Evolutionary conservation across 2,797 vertebrate species (phyloP).

Genomic region (Propithecus deckenii): DNA sequence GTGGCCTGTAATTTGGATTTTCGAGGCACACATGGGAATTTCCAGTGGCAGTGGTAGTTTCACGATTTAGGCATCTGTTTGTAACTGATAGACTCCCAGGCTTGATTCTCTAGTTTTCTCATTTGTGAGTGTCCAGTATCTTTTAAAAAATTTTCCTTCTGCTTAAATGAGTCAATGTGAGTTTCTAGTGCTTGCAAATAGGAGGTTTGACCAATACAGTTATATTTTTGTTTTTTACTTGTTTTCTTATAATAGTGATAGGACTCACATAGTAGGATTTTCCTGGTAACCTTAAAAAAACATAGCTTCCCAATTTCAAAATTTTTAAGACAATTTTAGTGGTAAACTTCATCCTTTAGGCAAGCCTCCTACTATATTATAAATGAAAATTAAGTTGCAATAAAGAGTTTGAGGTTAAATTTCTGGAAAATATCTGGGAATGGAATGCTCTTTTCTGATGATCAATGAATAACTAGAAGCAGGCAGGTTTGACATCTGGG

Average conservation of each 20-base stretch:
- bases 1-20: not conserved
- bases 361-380: not conserved
- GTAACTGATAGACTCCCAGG: not conserved
- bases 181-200: not conserved
- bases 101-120: not conserved
- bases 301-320: not conserved
- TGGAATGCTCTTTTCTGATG: not conserved
- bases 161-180: not conserved
- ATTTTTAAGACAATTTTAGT: slow-evolving; percentile 9
- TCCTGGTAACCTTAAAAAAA: not conserved
- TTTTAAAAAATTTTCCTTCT: not conserved
- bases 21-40: not conserved
- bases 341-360: not conserved
- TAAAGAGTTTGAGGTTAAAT: not conserved
- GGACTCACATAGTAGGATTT: not conserved
- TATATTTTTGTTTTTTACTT: not conserved
- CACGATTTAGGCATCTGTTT: not conserved
- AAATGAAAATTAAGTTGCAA: not conserved
- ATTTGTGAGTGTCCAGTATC: not conserved
- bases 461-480: not conserved
- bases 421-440: not conserved
- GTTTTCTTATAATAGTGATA: not conserved
- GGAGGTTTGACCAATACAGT: not conserved
- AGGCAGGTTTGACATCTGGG: not conserved
- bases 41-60: not conserved